phyloP scores from a whole-genome alignment of 2,113 vertebrate genomes.

The Lamprologus sp. region DNA sequence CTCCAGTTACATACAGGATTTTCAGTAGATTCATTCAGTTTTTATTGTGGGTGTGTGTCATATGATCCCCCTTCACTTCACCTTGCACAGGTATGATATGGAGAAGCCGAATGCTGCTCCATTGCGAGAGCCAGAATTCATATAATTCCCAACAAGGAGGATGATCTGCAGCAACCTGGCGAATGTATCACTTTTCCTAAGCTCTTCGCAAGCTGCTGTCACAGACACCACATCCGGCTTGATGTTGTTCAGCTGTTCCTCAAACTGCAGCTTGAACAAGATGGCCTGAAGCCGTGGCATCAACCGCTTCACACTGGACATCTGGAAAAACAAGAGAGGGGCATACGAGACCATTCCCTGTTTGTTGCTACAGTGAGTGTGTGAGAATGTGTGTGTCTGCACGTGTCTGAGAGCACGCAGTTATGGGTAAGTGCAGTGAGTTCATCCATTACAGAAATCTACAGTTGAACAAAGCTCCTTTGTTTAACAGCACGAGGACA shows the following conservation, averaged over 20 bases:
- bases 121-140: constrained; percentile 89
- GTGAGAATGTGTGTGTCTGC: neutral
- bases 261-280: constrained; percentile 85
- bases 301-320: constrained; percentile 79
- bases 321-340: constrained; percentile 57
- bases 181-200: constrained; percentile 78
- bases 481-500: constrained; percentile 1
- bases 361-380: neutral
- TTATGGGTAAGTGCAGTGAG: neutral
- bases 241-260: constrained; percentile 85
- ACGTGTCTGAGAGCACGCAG: neutral
- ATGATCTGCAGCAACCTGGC: constrained; percentile 77
- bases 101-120: constrained; percentile 84
- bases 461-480: constrained; percentile 14
- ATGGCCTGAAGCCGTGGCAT: constrained; percentile 78
- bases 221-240: constrained; percentile 90
- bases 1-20: neutral
- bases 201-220: constrained; percentile 86
- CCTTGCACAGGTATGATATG: constrained; percentile 83
- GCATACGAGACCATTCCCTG: neutral
- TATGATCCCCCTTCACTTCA: neutral
- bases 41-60: neutral
- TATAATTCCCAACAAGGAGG: constrained; percentile 84
- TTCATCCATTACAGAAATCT: constrained; percentile 3
- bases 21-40: neutral